These are phyloP conservation scores for Bovichtus variegatus DNA, from an alignment of 2,797 vertebrate genomes.

Conservation along the genomic window DNA sequence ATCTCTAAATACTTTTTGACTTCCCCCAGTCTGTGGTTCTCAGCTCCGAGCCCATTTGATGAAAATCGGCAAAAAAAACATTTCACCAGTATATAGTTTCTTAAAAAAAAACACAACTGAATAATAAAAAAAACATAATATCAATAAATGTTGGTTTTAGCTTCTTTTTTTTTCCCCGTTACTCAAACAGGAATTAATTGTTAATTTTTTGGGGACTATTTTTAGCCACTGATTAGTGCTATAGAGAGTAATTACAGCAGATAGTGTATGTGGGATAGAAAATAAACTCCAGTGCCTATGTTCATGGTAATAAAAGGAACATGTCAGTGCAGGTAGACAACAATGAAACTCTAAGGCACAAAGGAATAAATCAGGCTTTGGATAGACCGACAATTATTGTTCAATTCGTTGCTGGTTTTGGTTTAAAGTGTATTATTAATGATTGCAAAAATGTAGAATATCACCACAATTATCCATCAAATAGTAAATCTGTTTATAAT, in stretches of 20 bases:
- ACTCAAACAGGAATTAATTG: background rate
- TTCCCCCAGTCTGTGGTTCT: background rate
- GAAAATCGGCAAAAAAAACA: background rate
- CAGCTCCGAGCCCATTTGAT: background rate
- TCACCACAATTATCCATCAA: background rate
- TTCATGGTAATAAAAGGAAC: background rate
- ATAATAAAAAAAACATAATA: no score
- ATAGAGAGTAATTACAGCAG: background rate
- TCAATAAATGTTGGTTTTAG: background rate
- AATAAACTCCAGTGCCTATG: background rate
- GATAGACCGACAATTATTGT: background rate
- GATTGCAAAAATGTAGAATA: background rate
- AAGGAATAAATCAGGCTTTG: background rate
- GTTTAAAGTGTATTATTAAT: background rate
- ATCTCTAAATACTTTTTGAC: background rate
- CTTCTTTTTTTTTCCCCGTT: background rate
- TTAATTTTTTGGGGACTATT: background rate
- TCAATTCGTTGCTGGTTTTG: background rate
- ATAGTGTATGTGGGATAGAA: background rate
- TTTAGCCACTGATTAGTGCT: background rate
- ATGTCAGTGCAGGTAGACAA: background rate
- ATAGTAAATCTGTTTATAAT: background rate
- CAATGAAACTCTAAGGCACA: background rate
- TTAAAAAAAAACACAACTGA: background rate
- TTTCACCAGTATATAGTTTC: background rate